Base-by-base conservation (phyloP, 1,140 invertebrate genomes). In the Brachionus rotundiformis region DNA sequence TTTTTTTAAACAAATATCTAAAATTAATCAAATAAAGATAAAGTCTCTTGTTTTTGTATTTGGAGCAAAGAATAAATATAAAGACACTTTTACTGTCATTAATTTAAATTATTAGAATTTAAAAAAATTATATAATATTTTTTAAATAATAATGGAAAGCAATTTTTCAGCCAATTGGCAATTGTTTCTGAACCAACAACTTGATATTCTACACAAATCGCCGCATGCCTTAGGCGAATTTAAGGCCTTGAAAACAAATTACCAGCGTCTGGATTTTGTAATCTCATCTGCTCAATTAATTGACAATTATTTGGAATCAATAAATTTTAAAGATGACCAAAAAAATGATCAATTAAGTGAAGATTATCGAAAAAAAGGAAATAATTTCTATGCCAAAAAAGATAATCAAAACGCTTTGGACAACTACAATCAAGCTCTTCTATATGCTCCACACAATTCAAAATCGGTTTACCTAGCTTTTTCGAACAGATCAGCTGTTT, bases 401-500 rank as follows among this genome's bases (percentile, higher is more conserved):
- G 68, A 73, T 31, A 27, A 27, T 10, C 33, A 73, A 73, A 73
- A 73, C 25, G 36, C 39, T 0, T 44, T 73, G 1, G 44, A 73
- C 11, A 44, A 44, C 39, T 73, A 73, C 36, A 73, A 39, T 44
- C 10, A 25, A 44, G 16, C 68, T 4, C 5, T 73, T 10, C 19
- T 25, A 11, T 13, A 73, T 13, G 68, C 68, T 31, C 36, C 36
- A 73, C 6, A n/a, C 19, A 19, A 73, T 25, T 47, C 19, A 6
- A 73, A 73, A 47, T 73, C 68, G 1, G 25, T 44, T 23, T 73
- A 11, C 10, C 29, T 73, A 11, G 33, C 68, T 7, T 73, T 44
- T 29, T 73, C 68, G 23, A 79, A 79, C 29, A 27, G 76, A 36
- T 79, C 76, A 27, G 76, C 76, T 10, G 76, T 63, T 4, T 79